A percentile compares a stretch with the other conserved stretches of the same genome.
These are phyloP conservation scores for Callitettix versicolor DNA, from an alignment of 1,140 invertebrate species.

Conservation along the genomic window DNA sequence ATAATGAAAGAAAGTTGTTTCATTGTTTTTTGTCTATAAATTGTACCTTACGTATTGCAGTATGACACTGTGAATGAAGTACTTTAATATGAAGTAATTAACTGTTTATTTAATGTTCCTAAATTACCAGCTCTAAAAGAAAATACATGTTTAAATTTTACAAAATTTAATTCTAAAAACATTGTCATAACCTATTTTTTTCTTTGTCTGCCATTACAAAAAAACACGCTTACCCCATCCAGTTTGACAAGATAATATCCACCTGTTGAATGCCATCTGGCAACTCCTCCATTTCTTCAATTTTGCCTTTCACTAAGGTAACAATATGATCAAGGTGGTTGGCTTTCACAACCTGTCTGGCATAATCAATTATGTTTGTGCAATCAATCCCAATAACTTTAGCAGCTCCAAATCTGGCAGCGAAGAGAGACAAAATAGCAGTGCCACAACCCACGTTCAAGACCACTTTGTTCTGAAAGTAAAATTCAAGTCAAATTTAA, in stretches of 20 bases:
- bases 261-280: conserved; percentile 72
- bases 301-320: conserved; percentile 81
- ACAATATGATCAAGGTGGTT: conserved; percentile 76
- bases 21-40: too few relatives aligned
- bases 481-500: conserved; percentile 17
- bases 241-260: conserved; percentile 99
- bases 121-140: too few relatives aligned
- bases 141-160: too few relatives aligned
- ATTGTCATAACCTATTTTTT: too few relatives aligned
- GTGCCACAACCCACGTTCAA: conserved; percentile 98
- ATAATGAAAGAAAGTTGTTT: too few relatives aligned
- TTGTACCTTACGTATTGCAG: too few relatives aligned
- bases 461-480: conserved; percentile 58
- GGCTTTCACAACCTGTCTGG: conserved; percentile 79
- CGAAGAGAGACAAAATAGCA: conserved; percentile 99
- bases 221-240: conserved; percentile 95
- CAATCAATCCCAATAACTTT: conserved; percentile 94
- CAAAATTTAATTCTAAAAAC: too few relatives aligned
- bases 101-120: too few relatives aligned
- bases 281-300: conserved; percentile 58
- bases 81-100: too few relatives aligned
- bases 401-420: conserved; percentile 94
- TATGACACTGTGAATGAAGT: too few relatives aligned
- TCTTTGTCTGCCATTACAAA: too few relatives aligned
- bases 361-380: conserved; percentile 94